Percentiles rank a stretch among this genome's conserved stretches.
These are phyloP conservation scores for Hipparchia sbordonii DNA, from an alignment of 2,888 invertebrate species.

Conservation along the genomic window DNA sequence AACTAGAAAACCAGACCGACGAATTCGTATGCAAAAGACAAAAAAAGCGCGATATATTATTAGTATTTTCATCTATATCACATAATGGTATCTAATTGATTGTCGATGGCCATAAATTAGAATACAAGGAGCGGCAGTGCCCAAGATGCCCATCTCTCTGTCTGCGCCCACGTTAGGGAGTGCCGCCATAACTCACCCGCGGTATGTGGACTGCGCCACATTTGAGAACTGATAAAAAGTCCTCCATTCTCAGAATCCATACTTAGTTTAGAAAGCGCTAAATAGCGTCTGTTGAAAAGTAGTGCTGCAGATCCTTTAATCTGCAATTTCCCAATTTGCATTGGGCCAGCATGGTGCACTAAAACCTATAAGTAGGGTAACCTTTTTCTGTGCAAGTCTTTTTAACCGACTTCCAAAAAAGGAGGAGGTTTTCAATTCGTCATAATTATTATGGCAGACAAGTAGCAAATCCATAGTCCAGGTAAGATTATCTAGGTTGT, in stretches of 20 bases:
- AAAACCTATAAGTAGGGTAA: too few relatives aligned
- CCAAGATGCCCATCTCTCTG: slow-evolving; percentile 1
- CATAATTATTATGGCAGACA: too few relatives aligned
- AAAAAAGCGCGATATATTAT: background rate
- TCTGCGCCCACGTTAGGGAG: slow-evolving; percentile 11
- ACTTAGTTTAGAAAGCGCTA: background rate
- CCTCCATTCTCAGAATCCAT: background rate
- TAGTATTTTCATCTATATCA: background rate
- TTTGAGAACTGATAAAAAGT: background rate
- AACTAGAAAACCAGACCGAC: background rate
- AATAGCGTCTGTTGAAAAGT: background rate
- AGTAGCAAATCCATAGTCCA: too few relatives aligned
- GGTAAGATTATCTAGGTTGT: too few relatives aligned
- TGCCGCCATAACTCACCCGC: slow-evolving; percentile 7
- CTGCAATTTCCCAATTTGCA: too few relatives aligned
- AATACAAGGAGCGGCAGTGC: slow-evolving; percentile 6
- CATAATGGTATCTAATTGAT: slow-evolving; percentile 12
- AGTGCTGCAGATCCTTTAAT: too few relatives aligned
- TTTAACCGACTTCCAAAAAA: too few relatives aligned
- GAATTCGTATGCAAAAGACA: background rate
- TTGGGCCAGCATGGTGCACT: too few relatives aligned
- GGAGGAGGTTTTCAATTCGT: too few relatives aligned
- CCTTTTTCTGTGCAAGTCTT: too few relatives aligned
- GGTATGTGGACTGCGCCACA: slow-evolving; percentile 5
- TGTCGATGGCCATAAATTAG: slow-evolving; percentile 4